A percentile compares a stretch with the other conserved stretches of the same genome.
phyloP scores from a whole-genome alignment of 2,888 invertebrate species.

The Barypeithes pellucidus region DNA sequence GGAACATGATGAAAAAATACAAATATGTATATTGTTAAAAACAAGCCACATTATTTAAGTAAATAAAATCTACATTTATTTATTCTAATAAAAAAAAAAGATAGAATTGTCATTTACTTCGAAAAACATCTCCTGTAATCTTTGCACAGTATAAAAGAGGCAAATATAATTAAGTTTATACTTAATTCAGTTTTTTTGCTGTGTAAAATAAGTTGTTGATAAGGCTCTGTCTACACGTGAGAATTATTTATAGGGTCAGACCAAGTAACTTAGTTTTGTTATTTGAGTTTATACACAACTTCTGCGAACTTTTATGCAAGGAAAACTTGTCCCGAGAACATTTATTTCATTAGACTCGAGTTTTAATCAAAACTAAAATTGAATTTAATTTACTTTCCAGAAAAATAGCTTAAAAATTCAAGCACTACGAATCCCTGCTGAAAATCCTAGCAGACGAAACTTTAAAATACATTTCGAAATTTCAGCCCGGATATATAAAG shows the following conservation, averaged over 20 bases:
- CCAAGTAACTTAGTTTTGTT: background rate
- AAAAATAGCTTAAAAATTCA: conserved; percentile 22
- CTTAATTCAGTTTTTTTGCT: no score
- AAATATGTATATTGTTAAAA: no score
- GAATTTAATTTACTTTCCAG: conserved; percentile 20
- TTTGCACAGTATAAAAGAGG: no score
- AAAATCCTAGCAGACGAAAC: conserved; percentile 11
- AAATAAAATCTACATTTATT: no score
- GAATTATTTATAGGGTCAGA: background rate
- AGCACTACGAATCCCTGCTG: conserved; percentile 5
- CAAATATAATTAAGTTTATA: no score
- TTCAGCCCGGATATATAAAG: conserved; percentile 4
- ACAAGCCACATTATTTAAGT: no score
- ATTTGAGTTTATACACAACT: conserved; percentile 3
- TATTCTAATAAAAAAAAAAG: no score
- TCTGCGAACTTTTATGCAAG: background rate
- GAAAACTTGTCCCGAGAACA: background rate
- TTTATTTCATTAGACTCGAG: conserved; percentile 1
- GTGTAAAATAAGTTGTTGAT: background rate
- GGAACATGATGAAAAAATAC: no score
- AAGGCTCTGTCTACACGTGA: background rate
- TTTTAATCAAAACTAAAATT: conserved; percentile 21
- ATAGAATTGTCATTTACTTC: no score
- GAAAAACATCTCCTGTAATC: no score
- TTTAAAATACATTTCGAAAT: conserved; percentile 18